Conservation (phyloP, 2,797 vertebrate genomes). For the Momotus momota region DNA sequence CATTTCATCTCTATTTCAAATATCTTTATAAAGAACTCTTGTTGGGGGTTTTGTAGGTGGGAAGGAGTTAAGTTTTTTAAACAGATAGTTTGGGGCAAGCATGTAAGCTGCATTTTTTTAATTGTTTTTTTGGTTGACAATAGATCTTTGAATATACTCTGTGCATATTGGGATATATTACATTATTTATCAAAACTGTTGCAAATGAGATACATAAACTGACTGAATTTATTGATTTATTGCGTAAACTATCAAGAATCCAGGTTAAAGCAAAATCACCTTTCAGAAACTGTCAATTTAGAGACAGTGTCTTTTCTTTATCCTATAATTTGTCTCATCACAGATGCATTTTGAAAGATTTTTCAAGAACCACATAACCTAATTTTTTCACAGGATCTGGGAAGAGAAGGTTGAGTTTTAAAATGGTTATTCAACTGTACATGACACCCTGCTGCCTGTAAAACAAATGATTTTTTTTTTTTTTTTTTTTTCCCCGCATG, state of each 20-base stretch:
- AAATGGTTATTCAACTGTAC: neutral
- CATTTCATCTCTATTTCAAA: neutral
- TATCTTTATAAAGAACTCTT: neutral
- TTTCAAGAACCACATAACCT: neutral
- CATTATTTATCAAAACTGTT: neutral
- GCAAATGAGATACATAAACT: neutral
- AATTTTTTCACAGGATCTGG: neutral
- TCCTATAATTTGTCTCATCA: neutral
- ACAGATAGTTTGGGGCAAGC: neutral
- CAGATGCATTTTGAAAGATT: neutral
- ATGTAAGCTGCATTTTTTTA: neutral
- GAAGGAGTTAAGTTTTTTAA: neutral
- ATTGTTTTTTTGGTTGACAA: neutral
- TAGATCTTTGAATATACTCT: neutral
- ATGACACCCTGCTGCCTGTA: neutral
- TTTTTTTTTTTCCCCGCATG: neutral
- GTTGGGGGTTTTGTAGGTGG: neutral
- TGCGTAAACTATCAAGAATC: neutral
- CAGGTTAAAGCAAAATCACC: conserved; percentile 3
- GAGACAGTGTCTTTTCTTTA: neutral
- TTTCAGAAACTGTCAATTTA: neutral
- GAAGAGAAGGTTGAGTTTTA: neutral
- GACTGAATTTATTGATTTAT: neutral
- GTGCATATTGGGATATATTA: neutral
- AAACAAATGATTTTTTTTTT: neutral